These are phyloP conservation scores for Stenotaenia linearis DNA, from an alignment of 2,888 invertebrate genomes.

Conservation along the genomic window DNA sequence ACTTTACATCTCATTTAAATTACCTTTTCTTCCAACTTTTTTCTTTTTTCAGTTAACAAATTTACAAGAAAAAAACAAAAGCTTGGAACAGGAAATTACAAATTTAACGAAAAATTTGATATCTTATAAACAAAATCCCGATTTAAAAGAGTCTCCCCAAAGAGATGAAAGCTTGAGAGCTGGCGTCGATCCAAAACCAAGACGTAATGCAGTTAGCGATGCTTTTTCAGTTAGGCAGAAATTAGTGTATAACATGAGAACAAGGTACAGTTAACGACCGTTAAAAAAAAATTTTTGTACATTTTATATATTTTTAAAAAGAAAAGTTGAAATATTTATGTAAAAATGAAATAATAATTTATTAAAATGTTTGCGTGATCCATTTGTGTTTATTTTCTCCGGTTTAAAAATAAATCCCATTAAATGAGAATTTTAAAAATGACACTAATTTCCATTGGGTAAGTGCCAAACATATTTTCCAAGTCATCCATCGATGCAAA, in stretches of 20 bases:
- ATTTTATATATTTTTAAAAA: not conserved
- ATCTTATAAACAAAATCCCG: not conserved
- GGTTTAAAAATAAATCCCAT: too few relatives aligned
- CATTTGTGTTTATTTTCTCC: not conserved
- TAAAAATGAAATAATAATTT: not conserved
- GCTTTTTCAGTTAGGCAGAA: slow-evolving; percentile 7
- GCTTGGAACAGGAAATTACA: not conserved
- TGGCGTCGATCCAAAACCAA: not conserved
- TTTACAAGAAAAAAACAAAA: not conserved
- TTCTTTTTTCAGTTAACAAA: not conserved
- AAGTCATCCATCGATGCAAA: not conserved
- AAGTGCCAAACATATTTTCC: not conserved
- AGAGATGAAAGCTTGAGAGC: not conserved
- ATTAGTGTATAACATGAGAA: not conserved
- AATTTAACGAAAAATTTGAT: not conserved
- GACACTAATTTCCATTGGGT: too few relatives aligned
- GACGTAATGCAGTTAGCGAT: not conserved
- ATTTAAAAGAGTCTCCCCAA: not conserved
- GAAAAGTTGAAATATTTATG: not conserved
- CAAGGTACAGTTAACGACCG: not conserved
- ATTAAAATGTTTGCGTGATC: not conserved
- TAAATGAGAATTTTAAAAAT: not conserved
- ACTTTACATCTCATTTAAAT: not conserved
- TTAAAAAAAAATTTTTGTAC: not conserved
- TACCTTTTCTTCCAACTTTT: not conserved